Evolutionary conservation across 2,888 invertebrate species (phyloP), one percentile per base, ranked within the genome.

Genomic region (Ametastegia equiseti): DNA sequence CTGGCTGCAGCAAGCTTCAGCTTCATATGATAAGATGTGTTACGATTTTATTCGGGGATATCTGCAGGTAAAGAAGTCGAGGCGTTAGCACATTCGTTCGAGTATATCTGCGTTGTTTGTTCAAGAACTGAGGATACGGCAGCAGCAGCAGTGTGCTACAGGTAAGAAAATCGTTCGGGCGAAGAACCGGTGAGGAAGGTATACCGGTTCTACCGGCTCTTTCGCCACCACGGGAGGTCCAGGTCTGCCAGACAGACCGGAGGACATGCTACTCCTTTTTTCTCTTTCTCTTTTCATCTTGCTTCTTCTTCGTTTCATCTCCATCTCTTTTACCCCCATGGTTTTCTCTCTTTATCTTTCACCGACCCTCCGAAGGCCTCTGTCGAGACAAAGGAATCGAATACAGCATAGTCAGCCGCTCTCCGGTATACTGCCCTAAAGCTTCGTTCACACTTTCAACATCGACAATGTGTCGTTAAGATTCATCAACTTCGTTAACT

Each of bases 201-300:
- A 71, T 89, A 89, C 89, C 88, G 88, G 89, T 89, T 87, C 86
- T 85, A 89, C 89, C 89, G 89, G 89, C 85, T 89, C 81, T 81
- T 82, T 57, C 80, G 78, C 84, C 84, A 83, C 85, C 87, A 88
- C 85, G 88, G 88, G 89, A 88, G 89, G 88, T 89, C 89, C 73
- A 67, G 71, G 78, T 33, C 42, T 63, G 19, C 42, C 81, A 50
- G 81, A 60, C 69, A 71, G 71, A 78, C 54, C 81, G 82, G 81
- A 81, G 80, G 78, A 75, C 78, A 33, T 60, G 67, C 79, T 71
- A 60, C 80, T 65, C 75, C 81, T 82, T 83, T 83, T 83, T 84
- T 69, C 80, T 39, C 30, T 39, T 79, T 80, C 54, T 80, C 57
- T 71, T 39, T n/a, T n/a, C n/a, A n/a, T 42, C 50, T 82, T 39